phyloP scores from a whole-genome alignment of 1,140 invertebrate genomes.

The Hyles euphorbiae region DNA sequence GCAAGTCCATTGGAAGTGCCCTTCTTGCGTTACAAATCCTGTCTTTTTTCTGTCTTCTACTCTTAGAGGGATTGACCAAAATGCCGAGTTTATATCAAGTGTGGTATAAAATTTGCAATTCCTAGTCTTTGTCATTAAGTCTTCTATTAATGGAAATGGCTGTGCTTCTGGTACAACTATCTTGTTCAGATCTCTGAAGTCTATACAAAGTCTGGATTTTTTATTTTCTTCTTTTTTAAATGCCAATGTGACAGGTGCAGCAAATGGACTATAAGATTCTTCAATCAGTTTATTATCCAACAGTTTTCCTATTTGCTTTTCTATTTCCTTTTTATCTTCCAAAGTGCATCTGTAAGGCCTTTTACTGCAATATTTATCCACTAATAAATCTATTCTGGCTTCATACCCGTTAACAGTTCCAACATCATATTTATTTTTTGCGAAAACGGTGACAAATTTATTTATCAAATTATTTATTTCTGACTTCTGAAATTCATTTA shows the following conservation, averaged over 20 bases:
- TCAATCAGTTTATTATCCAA: conserved; percentile 1
- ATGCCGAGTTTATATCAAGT: no score
- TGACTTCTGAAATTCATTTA: conserved; percentile 26
- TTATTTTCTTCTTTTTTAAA: background rate
- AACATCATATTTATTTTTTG: conserved; percentile 34
- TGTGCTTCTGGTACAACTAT: background rate
- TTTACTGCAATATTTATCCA: conserved; percentile 39
- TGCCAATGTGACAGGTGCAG: no score
- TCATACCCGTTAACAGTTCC: conserved; percentile 34
- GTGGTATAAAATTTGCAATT: conserved; percentile 4
- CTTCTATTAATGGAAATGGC: conserved; percentile 1
- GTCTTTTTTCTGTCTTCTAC: no score
- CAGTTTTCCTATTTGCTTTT: conserved; percentile 2
- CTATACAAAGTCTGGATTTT: background rate
- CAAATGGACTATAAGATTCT: conserved; percentile 7
- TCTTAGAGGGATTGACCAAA: no score
- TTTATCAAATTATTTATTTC: conserved; percentile 33
- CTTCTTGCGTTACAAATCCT: conserved; percentile 53
- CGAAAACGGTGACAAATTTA: conserved; percentile 36
- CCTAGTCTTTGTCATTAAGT: conserved; percentile 2
- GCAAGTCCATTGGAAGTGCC: conserved; percentile 17
- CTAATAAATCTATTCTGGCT: conserved; percentile 37
- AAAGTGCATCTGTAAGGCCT: conserved; percentile 37
- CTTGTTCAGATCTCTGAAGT: conserved; percentile 8
- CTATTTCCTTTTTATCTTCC: conserved; percentile 25